Percentiles rank a stretch among this genome's conserved stretches.
phyloP scores from a whole-genome alignment of 2,888 invertebrate genomes.

The Polyommatus iphigenia region DNA sequence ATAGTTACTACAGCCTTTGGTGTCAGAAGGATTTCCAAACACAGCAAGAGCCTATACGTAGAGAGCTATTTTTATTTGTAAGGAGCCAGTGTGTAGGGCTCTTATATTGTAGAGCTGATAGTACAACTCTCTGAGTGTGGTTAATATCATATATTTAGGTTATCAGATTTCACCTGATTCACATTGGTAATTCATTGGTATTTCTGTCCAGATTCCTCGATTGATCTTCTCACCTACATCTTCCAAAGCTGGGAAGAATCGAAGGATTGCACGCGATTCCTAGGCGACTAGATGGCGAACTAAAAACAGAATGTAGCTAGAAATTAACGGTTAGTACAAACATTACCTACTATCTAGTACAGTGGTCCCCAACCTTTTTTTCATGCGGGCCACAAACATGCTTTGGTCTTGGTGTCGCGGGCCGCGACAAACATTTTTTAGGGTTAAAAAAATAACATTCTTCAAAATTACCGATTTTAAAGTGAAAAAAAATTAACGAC shows the following conservation, averaged over 20 bases:
- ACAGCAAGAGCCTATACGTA: neutral
- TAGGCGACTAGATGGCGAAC: neutral
- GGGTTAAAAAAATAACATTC: too few species aligned
- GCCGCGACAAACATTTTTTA: too few species aligned
- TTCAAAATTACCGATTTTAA: too few species aligned
- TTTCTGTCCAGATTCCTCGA: neutral
- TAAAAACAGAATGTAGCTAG: neutral
- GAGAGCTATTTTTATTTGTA: neutral
- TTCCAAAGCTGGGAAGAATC: conserved; percentile 1
- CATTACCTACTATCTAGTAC: neutral
- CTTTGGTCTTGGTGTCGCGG: too few species aligned
- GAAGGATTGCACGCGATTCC: neutral
- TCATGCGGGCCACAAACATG: too few species aligned
- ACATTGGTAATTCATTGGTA: neutral
- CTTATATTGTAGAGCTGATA: neutral
- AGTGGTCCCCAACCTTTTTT: too few species aligned
- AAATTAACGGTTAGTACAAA: neutral
- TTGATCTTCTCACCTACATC: neutral
- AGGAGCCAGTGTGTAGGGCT: neutral
- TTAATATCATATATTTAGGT: neutral
- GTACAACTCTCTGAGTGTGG: neutral
- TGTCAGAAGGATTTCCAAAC: neutral
- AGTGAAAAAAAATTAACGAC: too few species aligned
- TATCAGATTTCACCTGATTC: neutral
- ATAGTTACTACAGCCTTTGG: neutral